These are phyloP conservation scores for Antitype chi DNA, from an alignment of 2,888 invertebrate genomes.

Conservation along the genomic window DNA sequence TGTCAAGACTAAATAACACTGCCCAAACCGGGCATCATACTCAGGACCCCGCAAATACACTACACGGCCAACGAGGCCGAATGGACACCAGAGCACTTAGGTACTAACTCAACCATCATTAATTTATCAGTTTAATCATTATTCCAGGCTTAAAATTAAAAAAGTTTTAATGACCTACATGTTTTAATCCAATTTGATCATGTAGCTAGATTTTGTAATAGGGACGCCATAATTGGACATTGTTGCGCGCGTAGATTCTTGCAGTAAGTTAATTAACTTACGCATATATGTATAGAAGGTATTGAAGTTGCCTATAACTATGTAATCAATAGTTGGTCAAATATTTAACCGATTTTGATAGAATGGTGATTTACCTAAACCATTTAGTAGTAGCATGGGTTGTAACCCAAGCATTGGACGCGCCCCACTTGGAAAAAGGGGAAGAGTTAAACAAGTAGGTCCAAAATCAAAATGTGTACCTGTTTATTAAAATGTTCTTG, in stretches of 20 bases:
- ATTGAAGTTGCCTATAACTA: background rate
- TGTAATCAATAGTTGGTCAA: background rate
- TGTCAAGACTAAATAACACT: background rate
- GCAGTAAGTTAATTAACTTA: conserved; percentile 39
- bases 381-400: background rate
- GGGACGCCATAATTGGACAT: conserved; percentile 49
- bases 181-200: conserved; percentile 28
- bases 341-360: background rate
- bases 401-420: too few species aligned
- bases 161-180: conserved; percentile 36
- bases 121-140: background rate
- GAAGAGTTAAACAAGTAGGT: too few species aligned
- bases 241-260: conserved; percentile 43
- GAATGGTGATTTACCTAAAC: background rate
- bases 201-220: conserved; percentile 34
- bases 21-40: background rate
- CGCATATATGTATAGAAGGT: background rate
- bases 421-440: too few species aligned
- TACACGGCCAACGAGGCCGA: background rate
- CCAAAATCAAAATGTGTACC: too few species aligned
- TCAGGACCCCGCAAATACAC: background rate
- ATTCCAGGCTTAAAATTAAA: background rate
- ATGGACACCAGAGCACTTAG: background rate
- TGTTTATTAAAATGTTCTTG: too few species aligned
- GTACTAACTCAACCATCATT: background rate